Base-by-base conservation (phyloP, 2,797 vertebrate species). In the Vultur gryphus region DNA sequence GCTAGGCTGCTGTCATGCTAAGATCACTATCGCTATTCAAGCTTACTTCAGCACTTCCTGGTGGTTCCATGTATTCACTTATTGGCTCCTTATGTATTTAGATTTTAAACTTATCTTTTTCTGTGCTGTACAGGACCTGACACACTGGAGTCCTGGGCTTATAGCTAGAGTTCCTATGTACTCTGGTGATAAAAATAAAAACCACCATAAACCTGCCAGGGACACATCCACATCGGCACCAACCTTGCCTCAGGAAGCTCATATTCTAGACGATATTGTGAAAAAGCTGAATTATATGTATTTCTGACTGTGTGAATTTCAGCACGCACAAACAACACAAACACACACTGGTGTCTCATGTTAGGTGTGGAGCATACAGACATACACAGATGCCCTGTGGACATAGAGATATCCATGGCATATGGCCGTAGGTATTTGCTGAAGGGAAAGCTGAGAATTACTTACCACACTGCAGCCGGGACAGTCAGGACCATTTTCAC, bases 401-500 rank as follows among this genome's bases (percentile, higher is more conserved):
- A 31, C 51, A 75, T 0, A 62, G 13, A 29, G 26, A 37, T 10
- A 57, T 24, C 15, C 4, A 7, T 20, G n/a, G 29, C 35, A 13
- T 21, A n/a, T 2, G 26, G 9, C 10, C 39, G n/a, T 3, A 41
- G 28, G 11, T 16, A 57, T 19, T 3, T 67, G 48, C 37, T 28
- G 24, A 77, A 48, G 19, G 18, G 13, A 33, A 17, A 46, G 57
- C 52, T 18, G 21, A 39, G 13, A 46, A 33, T 23, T 44, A 89
- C 99, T 95, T 98, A 99, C 99, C 98, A 98, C 98, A 0, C 98
- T 98, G 96, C 99, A 99, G 88, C 99, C 99, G 4, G 98, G 98
- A 84, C 99, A 99, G 94, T 99, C 99, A 4, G 99, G 99, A 76
- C 99, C 99, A 10, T 99, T 99, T 98, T 99, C 99, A 54, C 99